Evolutionary conservation across 2,113 vertebrate genomes (phyloP).

Genomic region (Bufo gargarizans): DNA sequence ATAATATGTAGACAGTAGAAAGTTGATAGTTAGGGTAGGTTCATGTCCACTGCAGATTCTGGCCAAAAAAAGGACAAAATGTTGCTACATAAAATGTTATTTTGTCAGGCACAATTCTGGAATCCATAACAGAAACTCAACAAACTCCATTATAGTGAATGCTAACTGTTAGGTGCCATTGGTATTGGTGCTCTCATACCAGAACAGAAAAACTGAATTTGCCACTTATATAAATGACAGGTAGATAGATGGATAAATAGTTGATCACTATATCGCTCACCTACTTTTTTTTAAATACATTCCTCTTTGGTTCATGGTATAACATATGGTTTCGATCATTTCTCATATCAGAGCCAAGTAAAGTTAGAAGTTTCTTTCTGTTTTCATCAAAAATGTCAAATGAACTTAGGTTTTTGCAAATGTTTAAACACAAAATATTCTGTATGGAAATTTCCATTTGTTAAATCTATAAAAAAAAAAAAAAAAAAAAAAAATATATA

Average conservation of each 20-base stretch:
- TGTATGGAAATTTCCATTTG: background rate
- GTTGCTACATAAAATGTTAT: too few species aligned
- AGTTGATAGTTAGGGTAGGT: too few species aligned
- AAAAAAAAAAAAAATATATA: too few species aligned
- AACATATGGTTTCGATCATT: slow-evolving; percentile 12
- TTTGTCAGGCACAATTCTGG: too few species aligned
- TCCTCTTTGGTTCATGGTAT: background rate
- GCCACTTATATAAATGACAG: background rate
- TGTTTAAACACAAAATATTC: background rate
- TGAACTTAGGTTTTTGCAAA: background rate
- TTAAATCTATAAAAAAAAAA: background rate
- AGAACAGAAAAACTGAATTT: too few species aligned
- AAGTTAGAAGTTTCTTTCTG: background rate
- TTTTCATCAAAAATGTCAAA: slow-evolving; percentile 8
- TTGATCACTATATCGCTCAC: background rate
- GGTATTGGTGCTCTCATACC: too few species aligned
- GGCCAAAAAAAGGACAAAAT: too few species aligned
- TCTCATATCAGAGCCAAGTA: slow-evolving; percentile 11
- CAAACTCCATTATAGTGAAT: too few species aligned
- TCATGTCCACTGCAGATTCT: too few species aligned
- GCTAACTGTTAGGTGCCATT: too few species aligned
- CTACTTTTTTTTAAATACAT: background rate
- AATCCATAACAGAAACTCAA: too few species aligned
- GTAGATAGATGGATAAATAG: background rate
- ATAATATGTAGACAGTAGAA: too few species aligned